Base-by-base conservation (phyloP, 2,113 vertebrate genomes). In the Misgurnus mizolepis region DNA sequence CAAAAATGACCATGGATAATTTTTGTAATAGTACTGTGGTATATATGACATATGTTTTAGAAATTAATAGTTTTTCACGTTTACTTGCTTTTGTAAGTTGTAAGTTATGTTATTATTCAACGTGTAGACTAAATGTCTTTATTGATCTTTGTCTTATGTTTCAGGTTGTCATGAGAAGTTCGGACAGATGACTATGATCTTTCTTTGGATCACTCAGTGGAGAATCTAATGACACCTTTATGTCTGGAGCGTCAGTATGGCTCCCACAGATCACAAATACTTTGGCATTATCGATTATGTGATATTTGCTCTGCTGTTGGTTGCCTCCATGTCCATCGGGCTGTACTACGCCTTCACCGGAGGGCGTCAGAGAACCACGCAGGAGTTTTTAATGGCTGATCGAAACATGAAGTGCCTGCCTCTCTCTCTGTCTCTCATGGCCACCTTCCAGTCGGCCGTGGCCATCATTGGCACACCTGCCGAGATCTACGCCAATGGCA, bases 381-480 rank as follows among this genome's bases (percentile, higher is more conserved):
- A 93, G 88, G 95, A 98, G 84, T 95, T 98, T 82, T 88, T 97
- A 82, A 85, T 98, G 82, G 97, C 97, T 0, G 93, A 96, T 87
- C 91, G 97, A 17, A 95, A 89, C 82, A 98, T 99, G 97, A 39
- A 85, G 84, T 96, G 93, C 82, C 71, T 98, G 18, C 97, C 96
- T 0, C 91, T 99, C 0, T 93, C 97, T 0, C 91, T 99, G 14
- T 99, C 97, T 0, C 88, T 99, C 76, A 91, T 99, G 80, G 96
- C 97, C 80, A 95, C 96, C 18, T 99, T 99, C 91, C 97, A 99
- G 91, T 99, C 97, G 0, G 96, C 96, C 0, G 96, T 99, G 87
- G 97, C 97, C 62, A 94, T 99, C 86, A 90, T 99, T 62, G 97
- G 97, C 0, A 95, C 93, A 1, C 97, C 97, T 0, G 90, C 93